Percentiles rank a stretch among this genome's conserved stretches.
phyloP scores from a whole-genome alignment of 2,113 vertebrate genomes.

The Chaetorhynchus papuensis region DNA sequence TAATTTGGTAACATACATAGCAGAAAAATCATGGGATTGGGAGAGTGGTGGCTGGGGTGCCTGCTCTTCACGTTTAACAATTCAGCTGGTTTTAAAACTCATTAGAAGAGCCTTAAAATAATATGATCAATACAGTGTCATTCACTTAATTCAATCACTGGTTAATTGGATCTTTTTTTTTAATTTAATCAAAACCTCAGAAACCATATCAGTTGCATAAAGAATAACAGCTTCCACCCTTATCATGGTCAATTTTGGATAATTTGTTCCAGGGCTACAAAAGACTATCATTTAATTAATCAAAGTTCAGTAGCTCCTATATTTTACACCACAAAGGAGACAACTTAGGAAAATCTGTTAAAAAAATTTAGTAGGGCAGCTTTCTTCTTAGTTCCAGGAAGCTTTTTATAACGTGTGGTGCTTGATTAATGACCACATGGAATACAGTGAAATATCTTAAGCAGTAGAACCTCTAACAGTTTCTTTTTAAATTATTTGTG shows the following conservation, averaged over 20 bases:
- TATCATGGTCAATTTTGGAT: constrained; percentile 42
- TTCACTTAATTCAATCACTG: constrained; percentile 44
- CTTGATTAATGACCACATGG: constrained; percentile 12
- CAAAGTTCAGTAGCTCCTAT: neutral
- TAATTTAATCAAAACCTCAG: constrained; percentile 53
- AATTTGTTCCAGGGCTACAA: constrained; percentile 28
- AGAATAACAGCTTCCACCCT: constrained; percentile 10
- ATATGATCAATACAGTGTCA: constrained; percentile 46
- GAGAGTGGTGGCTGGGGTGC: neutral
- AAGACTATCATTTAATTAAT: constrained; percentile 48
- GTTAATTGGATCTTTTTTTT: constrained; percentile 47
- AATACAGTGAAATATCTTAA: neutral
- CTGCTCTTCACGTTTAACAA: neutral
- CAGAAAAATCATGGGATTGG: neutral
- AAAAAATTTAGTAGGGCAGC: neutral
- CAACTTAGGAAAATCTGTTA: neutral
- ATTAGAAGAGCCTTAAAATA: constrained; percentile 43
- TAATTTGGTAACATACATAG: neutral
- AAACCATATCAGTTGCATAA: constrained; percentile 21
- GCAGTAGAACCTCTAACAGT: neutral
- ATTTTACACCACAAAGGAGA: neutral
- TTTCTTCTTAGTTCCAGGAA: neutral
- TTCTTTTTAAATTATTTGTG: neutral
- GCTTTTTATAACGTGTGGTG: neutral
- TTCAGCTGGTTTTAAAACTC: constrained; percentile 29